Evolutionary conservation across 2,113 vertebrate species (phyloP).

Genomic region (Engystomops pustulosus): DNA sequence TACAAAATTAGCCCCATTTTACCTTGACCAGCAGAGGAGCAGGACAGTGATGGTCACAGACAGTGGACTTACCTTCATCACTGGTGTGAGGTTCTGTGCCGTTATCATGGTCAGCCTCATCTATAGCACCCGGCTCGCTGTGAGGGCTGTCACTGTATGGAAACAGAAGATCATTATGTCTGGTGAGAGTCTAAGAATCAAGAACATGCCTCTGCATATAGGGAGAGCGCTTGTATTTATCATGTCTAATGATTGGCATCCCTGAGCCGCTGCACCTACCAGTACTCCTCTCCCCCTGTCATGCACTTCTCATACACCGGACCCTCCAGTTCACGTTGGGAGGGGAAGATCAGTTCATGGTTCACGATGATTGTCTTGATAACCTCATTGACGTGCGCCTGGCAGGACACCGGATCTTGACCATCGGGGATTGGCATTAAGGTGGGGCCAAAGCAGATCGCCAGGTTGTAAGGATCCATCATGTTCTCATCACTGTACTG

Average conservation of each 20-base stretch:
- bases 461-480: constrained; percentile 99
- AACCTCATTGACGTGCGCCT: constrained; percentile 97
- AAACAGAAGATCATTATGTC: neutral
- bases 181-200: neutral
- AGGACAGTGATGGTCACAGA: too few relatives aligned
- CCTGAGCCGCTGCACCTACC: constrained; percentile 81
- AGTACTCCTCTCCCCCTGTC: constrained; percentile 97
- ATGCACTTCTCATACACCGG: constrained; percentile 98
- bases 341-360: constrained; percentile 94
- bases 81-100: constrained; percentile 97
- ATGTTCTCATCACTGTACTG: constrained; percentile 99
- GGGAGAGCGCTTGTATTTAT: too few relatives aligned
- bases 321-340: constrained; percentile 88
- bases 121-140: constrained; percentile 96
- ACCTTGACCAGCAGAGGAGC: too few relatives aligned
- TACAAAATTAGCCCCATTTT: too few relatives aligned
- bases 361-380: constrained; percentile 97
- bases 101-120: constrained; percentile 93
- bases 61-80: constrained; percentile 92
- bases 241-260: too few relatives aligned
- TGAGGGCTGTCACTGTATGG: constrained; percentile 93
- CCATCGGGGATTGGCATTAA: constrained; percentile 97
- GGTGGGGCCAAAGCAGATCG: constrained; percentile 98
- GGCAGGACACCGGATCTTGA: constrained; percentile 95
- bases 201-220: too few relatives aligned